Evolutionary conservation across 2,113 vertebrate genomes (phyloP).

Genomic region (Mungos mungo): DNA sequence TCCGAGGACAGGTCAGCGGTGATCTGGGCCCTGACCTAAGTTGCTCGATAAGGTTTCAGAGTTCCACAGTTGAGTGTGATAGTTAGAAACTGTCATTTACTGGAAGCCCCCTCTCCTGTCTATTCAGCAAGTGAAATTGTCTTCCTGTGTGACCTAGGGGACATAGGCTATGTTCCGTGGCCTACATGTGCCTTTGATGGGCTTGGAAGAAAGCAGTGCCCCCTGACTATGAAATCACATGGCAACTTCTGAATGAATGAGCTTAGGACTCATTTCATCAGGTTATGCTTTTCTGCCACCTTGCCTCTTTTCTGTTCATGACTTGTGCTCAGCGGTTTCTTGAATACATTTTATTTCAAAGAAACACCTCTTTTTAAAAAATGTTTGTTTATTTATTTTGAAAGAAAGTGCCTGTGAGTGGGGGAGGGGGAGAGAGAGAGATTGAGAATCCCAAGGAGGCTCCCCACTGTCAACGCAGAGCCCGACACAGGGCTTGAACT

Average conservation of each 20-base stretch:
- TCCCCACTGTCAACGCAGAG: too few relatives aligned
- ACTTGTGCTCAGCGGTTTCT: background rate
- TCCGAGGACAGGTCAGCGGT: accelerated
- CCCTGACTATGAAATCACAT: accelerated
- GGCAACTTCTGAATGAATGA: background rate
- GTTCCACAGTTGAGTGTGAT: background rate
- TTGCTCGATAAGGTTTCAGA: background rate
- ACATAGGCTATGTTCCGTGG: accelerated
- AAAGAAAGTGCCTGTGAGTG: too few relatives aligned
- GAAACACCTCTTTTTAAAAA: background rate
- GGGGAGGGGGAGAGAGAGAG: too few relatives aligned
- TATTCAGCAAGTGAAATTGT: background rate
- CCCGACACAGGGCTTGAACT: too few relatives aligned
- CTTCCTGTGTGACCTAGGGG: background rate
- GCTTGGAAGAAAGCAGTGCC: accelerated
- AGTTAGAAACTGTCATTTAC: background rate
- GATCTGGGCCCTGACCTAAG: accelerated
- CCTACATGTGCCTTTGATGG: accelerated
- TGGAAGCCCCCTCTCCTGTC: background rate
- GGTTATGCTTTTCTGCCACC: background rate
- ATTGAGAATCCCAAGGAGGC: too few relatives aligned
- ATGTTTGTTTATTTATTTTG: too few relatives aligned
- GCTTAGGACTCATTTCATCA: accelerated
- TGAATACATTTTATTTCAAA: background rate
- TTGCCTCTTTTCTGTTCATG: background rate